Evolutionary conservation across 2,888 invertebrate genomes (phyloP).

Genomic region (Criorhina ranunculi): DNA sequence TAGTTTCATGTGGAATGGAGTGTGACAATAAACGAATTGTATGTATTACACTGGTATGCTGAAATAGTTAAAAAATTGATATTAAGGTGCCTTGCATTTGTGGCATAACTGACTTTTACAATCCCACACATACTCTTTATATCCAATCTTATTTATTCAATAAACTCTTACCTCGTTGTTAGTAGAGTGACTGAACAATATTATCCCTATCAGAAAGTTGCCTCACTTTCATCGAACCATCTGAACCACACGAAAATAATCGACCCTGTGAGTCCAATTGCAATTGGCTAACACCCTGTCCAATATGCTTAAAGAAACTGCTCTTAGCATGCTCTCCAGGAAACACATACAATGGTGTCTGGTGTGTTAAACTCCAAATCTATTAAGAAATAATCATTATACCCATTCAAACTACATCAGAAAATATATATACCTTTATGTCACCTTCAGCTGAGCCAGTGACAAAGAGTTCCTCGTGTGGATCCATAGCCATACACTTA

Average conservation of each 20-base stretch:
- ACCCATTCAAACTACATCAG: neutral
- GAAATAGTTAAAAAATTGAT: too few species aligned
- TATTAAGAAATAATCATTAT: conserved; percentile 83
- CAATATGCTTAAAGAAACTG: conserved; percentile 98
- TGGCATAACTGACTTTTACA: too few species aligned
- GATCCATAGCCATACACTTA: conserved; percentile 97
- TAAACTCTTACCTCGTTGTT: conserved; percentile 77
- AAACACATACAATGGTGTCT: conserved; percentile 94
- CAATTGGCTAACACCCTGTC: conserved; percentile 98
- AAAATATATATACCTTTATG: conserved; percentile 88
- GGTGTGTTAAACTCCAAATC: conserved; percentile 97
- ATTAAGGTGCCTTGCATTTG: too few species aligned
- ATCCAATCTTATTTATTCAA: neutral
- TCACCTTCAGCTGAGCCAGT: conserved; percentile 97
- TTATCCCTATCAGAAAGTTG: conserved; percentile 93
- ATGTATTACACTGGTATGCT: too few species aligned
- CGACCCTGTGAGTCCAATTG: conserved; percentile 95
- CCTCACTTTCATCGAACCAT: conserved; percentile 99
- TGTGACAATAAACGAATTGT: too few species aligned
- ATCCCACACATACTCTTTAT: too few species aligned
- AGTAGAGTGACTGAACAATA: conserved; percentile 86
- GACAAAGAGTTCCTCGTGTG: conserved; percentile 97
- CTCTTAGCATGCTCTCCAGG: conserved; percentile 97
- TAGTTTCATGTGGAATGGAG: too few species aligned
- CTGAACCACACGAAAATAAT: conserved; percentile 98